These are phyloP conservation scores for Brienomyrus longianalis DNA, from an alignment of 2,113 vertebrate species.

Conservation along the genomic window DNA sequence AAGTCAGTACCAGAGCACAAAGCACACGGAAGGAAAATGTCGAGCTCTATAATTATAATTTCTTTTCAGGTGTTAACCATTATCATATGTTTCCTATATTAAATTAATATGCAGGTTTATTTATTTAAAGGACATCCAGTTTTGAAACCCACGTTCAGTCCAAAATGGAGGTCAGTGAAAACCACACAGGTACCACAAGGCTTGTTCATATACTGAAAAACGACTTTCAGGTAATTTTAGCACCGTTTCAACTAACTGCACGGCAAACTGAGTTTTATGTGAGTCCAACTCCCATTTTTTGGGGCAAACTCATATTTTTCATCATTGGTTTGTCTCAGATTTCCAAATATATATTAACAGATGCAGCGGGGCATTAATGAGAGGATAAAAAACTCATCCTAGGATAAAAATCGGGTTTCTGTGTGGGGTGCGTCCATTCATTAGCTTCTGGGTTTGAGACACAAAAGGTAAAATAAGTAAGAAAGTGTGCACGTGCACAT, in stretches of 20 bases:
- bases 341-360: conserved; percentile 8
- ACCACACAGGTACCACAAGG: neutral
- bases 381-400: neutral
- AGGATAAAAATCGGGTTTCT: neutral
- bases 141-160: neutral
- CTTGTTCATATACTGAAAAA: neutral
- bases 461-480: neutral
- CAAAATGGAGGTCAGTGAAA: neutral
- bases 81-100: neutral
- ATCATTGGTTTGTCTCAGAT: neutral
- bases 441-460: neutral
- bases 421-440: neutral
- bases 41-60: neutral
- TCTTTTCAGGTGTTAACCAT: neutral
- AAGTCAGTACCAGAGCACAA: neutral
- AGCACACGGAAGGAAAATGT: neutral
- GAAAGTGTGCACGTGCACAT: neutral
- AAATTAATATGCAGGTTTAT: neutral
- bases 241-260: neutral
- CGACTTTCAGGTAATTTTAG: neutral
- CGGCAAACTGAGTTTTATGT: neutral
- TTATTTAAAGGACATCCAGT: neutral
- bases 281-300: neutral
- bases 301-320: neutral
- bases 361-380: neutral